Conservation (phyloP, 2,797 vertebrate species). For the Notoglanidium macrostoma region DNA sequence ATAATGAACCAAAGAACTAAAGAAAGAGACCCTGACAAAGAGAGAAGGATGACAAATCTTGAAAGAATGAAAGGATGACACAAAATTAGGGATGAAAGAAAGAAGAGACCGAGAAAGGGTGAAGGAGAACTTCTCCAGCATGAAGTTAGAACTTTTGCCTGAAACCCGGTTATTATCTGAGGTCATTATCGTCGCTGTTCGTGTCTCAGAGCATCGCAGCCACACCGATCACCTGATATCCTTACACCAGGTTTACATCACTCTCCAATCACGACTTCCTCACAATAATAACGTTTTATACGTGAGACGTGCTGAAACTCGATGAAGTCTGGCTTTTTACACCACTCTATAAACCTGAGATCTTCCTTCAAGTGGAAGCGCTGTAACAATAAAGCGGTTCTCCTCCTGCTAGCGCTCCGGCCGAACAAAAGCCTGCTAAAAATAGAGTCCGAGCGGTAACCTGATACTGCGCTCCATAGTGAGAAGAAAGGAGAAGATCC, state of each 20-base stretch:
- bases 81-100: not conserved
- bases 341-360: conserved; percentile 39
- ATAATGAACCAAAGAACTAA: not conserved
- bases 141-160: not conserved
- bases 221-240: not conserved
- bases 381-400: conserved; percentile 62
- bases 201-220: not conserved
- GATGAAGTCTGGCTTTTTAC: not conserved
- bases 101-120: not conserved
- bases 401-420: conserved; percentile 5
- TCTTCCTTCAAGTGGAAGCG: conserved; percentile 44
- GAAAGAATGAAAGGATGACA: too few relatives aligned
- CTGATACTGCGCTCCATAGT: conserved; percentile 63
- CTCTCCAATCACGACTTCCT: not conserved
- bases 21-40: not conserved
- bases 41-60: too few relatives aligned
- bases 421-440: conserved; percentile 66
- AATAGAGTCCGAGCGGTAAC: conserved; percentile 67
- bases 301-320: not conserved
- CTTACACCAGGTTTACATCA: not conserved
- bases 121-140: not conserved
- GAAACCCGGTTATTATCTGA: not conserved
- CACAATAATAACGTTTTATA: not conserved
- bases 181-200: not conserved
- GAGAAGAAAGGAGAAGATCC: conserved; percentile 63